Base-by-base conservation (phyloP, 2,797 vertebrate species). In the Knipowitschia caucasica region DNA sequence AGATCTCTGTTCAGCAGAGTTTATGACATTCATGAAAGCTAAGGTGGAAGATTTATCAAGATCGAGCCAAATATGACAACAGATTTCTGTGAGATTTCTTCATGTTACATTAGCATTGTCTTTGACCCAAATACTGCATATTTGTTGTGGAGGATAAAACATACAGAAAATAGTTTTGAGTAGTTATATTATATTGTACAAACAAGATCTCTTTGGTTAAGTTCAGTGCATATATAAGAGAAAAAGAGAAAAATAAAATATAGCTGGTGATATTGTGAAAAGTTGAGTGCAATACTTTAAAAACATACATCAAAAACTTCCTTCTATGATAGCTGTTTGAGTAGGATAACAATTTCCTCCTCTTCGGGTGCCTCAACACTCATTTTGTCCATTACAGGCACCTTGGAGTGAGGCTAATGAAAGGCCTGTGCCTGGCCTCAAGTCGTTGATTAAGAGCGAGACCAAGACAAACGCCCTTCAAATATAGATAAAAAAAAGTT, bases 191-290 rank as follows among this genome's bases (percentile, higher is more conserved):
- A 73, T 44, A 76, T 62, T 64, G 70, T 44, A 76, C 63, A 64
- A 56, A 42, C 31, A 58, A 33, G 44, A 52, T 50, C 49, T 62
- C 64, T 64, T 56, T 64, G 52, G 52, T 59, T 62, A 65, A 75
- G 64, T 75, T 80, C 78, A 86, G 80, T 75, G 82, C 82, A 71
- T 51, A 71, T 51, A 59, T 53, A 53, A 62, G 56, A 5, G 44
- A 59, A 69, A 59, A 69, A 65, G 76, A 59, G 62, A 67, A 70
- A 65, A 38, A 73, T 76, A 81, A 75, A 81, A 76, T 81, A 82
- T 83, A 84, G 83, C 66, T n/a, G 78, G 80, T 79, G 72, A n/a
- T n/a, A n/a, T n/a, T n/a, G 50, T 74, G 73, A 46, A 59, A 54
- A 43, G 62, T 64, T 15, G 67, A 85, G 85, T 82, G 83, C 71